phyloP scores from a whole-genome alignment of 2,888 invertebrate genomes.

The Tachina lurida region DNA sequence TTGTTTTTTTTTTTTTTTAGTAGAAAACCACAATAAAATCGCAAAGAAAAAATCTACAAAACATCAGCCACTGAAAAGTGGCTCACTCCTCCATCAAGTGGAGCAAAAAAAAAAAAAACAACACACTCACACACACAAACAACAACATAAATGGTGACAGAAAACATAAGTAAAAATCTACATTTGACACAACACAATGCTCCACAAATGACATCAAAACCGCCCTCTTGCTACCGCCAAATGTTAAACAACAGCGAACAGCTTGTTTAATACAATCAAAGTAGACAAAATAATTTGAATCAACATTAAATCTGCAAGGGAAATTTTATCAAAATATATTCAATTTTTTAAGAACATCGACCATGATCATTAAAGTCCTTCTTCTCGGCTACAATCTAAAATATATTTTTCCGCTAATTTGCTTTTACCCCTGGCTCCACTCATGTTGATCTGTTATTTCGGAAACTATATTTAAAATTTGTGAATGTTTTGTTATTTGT shows the following conservation, averaged over 20 bases:
- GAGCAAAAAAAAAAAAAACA: constrained; percentile 28
- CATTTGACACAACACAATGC: constrained; percentile 46
- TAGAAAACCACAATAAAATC: constrained; percentile 53
- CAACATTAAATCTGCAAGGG: not conserved
- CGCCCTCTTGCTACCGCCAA: not conserved
- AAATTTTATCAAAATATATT: too few relatives aligned
- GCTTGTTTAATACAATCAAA: constrained; percentile 37
- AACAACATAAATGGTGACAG: constrained; percentile 54
- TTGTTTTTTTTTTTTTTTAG: constrained; percentile 2
- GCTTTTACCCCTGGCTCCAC: too few relatives aligned
- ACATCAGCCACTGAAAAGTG: constrained; percentile 28
- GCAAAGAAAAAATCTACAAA: not conserved
- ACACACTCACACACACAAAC: not conserved
- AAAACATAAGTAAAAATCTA: constrained; percentile 63
- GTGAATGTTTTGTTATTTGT: too few relatives aligned
- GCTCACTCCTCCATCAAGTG: constrained; percentile 15
- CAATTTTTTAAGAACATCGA: too few relatives aligned
- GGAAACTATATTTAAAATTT: too few relatives aligned
- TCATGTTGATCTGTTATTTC: too few relatives aligned
- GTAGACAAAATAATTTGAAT: not conserved
- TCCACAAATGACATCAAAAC: constrained; percentile 18
- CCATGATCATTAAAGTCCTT: too few relatives aligned
- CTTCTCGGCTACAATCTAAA: too few relatives aligned
- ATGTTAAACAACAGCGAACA: constrained; percentile 1
- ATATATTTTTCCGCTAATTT: too few relatives aligned